These are phyloP conservation scores for Ceratosolen fusciceps DNA, from an alignment of 1,140 invertebrate genomes.

Conservation along the genomic window DNA sequence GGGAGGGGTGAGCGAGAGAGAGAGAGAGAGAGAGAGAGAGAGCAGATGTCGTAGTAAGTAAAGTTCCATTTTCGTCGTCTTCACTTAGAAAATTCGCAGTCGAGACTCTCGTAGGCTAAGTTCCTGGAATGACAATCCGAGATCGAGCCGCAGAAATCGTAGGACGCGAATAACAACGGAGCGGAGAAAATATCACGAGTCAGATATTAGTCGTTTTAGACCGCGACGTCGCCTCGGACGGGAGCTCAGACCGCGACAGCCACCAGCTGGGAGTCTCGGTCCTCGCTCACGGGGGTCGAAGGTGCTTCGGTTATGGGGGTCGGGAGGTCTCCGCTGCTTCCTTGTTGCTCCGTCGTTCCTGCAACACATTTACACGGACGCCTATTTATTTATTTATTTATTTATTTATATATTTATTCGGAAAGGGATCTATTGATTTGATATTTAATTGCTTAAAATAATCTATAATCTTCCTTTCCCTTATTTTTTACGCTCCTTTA, in stretches of 20 bases:
- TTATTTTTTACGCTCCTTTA: no score
- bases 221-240: background rate
- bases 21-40: background rate
- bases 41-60: no score
- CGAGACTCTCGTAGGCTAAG: no score
- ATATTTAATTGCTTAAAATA: no score
- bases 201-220: slow-evolving; percentile 20
- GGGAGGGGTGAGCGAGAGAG: background rate
- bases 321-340: slow-evolving; percentile 64
- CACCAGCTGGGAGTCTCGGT: slow-evolving; percentile 57
- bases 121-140: no score
- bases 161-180: background rate
- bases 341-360: slow-evolving; percentile 65
- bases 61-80: no score
- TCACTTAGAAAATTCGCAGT: no score
- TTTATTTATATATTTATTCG: no score
- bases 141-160: no score
- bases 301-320: slow-evolving; percentile 69
- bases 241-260: slow-evolving; percentile 55
- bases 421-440: no score
- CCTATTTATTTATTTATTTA: background rate
- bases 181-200: slow-evolving; percentile 10
- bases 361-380: background rate
- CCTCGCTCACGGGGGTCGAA: slow-evolving; percentile 66
- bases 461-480: no score